Evolutionary conservation across 2,797 vertebrate species (phyloP), one percentile per base, ranked within the genome.

Genomic region (Cheirogaleus major): DNA sequence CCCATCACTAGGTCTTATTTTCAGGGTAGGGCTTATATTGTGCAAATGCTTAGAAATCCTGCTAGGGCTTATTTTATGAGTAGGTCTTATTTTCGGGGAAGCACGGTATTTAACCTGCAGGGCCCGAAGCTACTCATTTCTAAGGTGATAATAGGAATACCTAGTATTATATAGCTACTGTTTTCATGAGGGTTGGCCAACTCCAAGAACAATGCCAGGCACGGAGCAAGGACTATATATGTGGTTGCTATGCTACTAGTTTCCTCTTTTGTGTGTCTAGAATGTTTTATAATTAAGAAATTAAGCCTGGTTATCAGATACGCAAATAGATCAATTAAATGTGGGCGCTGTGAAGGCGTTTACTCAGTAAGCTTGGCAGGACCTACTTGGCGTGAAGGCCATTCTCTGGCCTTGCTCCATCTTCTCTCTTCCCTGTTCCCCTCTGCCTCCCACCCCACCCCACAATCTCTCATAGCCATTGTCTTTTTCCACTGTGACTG

Each of bases 201-300:
- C n/a, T 69, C 73, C 80, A 30, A 72, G 38, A 76, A 76, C 73
- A 82, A 67, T 17, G 25, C 41, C 7, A 3, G 69, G 52, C 32
- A n/a, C 18, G 69, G 55, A 65, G 38, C 35, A 89, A 67, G 45
- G 23, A 8, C 30, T 12, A 10, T 20, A 15, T 38, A 45, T 27
- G 45, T 48, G 52, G 72, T 73, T 88, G 35, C 70, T 89, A 48
- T 10, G n/a, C 17, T 65, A 41, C 88, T 57, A 4, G 48, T 65
- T 38, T 67, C 55, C 83, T 72, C 81, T 59, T 73, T 23, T 67
- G 30, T 69, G 79, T 52, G 30, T 80, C 65, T 43, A 63, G 38
- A 76, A 85, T 83, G 48, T 38, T 79, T 92, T 88, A 38, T 59
- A 55, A 92, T 89, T 86, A 30, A 83, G 84, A 95, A 82, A 72